phyloP scores from a whole-genome alignment of 2,113 vertebrate species.

The Caretta caretta region DNA sequence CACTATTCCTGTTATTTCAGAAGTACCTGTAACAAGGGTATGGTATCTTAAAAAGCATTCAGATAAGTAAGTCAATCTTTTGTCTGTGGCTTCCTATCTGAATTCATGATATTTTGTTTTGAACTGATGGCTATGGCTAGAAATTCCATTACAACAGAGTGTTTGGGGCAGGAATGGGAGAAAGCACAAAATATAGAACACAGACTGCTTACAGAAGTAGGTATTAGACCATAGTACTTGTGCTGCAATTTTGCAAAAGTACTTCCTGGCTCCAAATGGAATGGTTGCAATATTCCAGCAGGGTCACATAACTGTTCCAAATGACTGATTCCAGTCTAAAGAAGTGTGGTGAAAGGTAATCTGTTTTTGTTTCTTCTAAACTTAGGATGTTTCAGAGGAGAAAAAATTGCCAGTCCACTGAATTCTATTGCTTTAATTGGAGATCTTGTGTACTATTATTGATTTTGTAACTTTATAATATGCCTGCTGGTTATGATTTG shows the following conservation, averaged over 20 bases:
- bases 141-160: not conserved
- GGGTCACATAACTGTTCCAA: not conserved
- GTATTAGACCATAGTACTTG: not conserved
- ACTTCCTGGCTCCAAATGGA: not conserved
- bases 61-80: not conserved
- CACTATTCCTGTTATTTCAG: not conserved
- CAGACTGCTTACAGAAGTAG: not conserved
- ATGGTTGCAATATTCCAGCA: not conserved
- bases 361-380: not conserved
- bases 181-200: not conserved
- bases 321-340: not conserved
- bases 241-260: not conserved
- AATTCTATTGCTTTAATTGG: not conserved
- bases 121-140: not conserved
- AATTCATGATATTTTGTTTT: not conserved
- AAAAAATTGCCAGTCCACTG: not conserved
- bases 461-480: not conserved
- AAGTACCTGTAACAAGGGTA: not conserved
- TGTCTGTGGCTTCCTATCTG: not conserved
- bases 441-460: not conserved
- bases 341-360: not conserved
- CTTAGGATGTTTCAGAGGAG: not conserved
- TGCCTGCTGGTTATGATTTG: not conserved
- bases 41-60: not conserved
- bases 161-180: not conserved